Base-by-base conservation (phyloP, 2,797 vertebrate species). In the Gambelia wislizenii region DNA sequence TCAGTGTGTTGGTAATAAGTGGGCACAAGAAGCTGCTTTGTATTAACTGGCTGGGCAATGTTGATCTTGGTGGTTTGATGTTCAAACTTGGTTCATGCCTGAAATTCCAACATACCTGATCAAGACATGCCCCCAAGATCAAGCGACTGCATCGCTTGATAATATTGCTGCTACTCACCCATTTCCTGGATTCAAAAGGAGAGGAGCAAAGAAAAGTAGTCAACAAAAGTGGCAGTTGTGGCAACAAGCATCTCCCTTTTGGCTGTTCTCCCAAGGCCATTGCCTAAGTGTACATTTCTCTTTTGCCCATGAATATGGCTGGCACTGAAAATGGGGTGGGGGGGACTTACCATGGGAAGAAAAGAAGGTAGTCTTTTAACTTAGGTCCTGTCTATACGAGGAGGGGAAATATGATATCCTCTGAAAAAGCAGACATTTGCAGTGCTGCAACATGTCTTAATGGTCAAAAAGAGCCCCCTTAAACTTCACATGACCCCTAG, bases 251-350 rank as follows among this genome's bases (percentile, higher is more conserved):
- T 25, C 84, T 61, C 36, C 70, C 54, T 76, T 76, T 74, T 76
- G 54, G 72, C 39, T 44, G 27, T 61, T 59, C 39, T 27, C 39
- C 4, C 54, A n/a, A 39, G 81, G 30, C 54, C 30, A 33, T 56
- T 76, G 84, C 84, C 84, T 85, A 52, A 27, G 49, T 72, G 84
- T 54, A 76, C 42, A 30, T 85, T 76, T 61, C 54, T 30, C 54
- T 61, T 59, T 85, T 44, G 70, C 70, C 39, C 47, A 42, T 42
- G 52, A 27, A 56, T 30, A 59, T 75, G 13, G 6, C 69, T 85
- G 67, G 83, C 49, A n/a, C 69, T 30, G 83, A 13, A 30, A 30
- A 76, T n/a, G n/a, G n/a, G n/a, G n/a, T 25, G 25, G 59, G 33
- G 52, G 44, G 18, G 42, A 9, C 39, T 61, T 44, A 16, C 74